Percentiles rank a stretch among this genome's conserved stretches.
Conservation (phyloP, 30 jellyfish, hydroid and myxozoan genomes). For the Turritopsis dohrnii region DNA sequence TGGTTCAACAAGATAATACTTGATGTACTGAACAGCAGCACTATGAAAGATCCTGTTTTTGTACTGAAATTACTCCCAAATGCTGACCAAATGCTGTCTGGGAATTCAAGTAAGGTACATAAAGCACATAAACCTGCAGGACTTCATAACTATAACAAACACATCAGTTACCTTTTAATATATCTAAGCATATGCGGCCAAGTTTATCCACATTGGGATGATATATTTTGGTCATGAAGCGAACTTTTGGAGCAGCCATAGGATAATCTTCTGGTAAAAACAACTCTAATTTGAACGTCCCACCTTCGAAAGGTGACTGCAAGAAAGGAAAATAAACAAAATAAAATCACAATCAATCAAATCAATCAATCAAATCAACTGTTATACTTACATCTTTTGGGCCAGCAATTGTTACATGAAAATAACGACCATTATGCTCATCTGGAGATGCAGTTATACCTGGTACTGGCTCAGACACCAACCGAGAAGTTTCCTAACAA, state of each 20-base stretch:
- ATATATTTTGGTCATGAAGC: slow-evolving; percentile 84
- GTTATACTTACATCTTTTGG: slow-evolving; percentile 76
- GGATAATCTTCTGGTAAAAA: slow-evolving; percentile 98
- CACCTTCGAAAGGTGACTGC: slow-evolving; percentile 97
- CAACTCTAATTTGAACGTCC: slow-evolving; percentile 76
- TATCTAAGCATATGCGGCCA: slow-evolving; percentile 95
- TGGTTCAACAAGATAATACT: too few relatives aligned
- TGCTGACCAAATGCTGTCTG: too few relatives aligned
- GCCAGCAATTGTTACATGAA: slow-evolving; percentile 85
- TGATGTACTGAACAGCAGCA: too few relatives aligned
- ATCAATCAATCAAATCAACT: not conserved
- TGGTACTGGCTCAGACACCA: slow-evolving; percentile 86
- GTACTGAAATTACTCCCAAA: too few relatives aligned
- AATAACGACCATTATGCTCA: slow-evolving; percentile 83
- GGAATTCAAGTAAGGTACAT: too few relatives aligned
- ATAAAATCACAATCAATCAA: not conserved
- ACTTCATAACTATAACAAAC: too few relatives aligned
- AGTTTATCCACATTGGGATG: slow-evolving; percentile 96
- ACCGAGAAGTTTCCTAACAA: slow-evolving; percentile 77
- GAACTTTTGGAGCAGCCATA: slow-evolving; percentile 96
- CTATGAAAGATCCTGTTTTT: too few relatives aligned
- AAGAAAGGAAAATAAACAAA: slow-evolving; percentile 12
- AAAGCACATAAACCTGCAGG: too few relatives aligned
- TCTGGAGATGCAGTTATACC: slow-evolving; percentile 89
- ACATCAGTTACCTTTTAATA: slow-evolving; percentile 70